These are phyloP conservation scores for Lagenorhynchus albirostris DNA, from an alignment of 2,113 vertebrate genomes.

Conservation along the genomic window DNA sequence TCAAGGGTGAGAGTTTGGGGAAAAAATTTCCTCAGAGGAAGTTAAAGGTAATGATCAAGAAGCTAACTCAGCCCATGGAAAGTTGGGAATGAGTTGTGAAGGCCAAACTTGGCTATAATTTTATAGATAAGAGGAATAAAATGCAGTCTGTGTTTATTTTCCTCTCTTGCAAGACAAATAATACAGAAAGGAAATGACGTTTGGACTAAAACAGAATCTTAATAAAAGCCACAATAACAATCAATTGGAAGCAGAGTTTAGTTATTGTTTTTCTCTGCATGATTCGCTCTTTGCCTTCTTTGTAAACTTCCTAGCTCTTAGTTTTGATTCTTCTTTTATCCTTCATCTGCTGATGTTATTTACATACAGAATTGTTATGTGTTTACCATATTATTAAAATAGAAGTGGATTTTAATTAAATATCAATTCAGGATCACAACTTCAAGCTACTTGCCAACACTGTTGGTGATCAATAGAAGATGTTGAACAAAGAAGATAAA, in stretches of 20 bases:
- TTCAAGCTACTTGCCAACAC: slow-evolving; percentile 77
- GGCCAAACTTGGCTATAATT: not conserved
- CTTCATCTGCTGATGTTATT: slow-evolving; percentile 82
- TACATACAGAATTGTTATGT: slow-evolving; percentile 79
- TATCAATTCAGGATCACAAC: slow-evolving; percentile 81
- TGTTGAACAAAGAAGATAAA: slow-evolving; percentile 79
- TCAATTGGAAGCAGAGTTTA: slow-evolving; percentile 80
- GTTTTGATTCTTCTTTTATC: slow-evolving; percentile 81
- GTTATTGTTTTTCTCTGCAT: slow-evolving; percentile 81
- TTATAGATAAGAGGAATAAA: slow-evolving; percentile 39
- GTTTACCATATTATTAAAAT: slow-evolving; percentile 84
- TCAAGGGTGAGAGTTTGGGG: not conserved
- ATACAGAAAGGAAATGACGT: slow-evolving; percentile 73
- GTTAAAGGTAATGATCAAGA: not conserved
- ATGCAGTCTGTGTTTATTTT: slow-evolving; percentile 61
- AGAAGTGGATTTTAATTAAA: slow-evolving; percentile 85
- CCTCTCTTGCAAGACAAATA: slow-evolving; percentile 66
- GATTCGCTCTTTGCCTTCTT: slow-evolving; percentile 69
- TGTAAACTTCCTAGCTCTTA: slow-evolving; percentile 79
- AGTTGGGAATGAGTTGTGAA: not conserved
- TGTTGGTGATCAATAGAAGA: slow-evolving; percentile 81
- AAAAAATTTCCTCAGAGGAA: not conserved
- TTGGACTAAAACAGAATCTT: slow-evolving; percentile 71
- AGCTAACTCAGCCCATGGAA: not conserved
- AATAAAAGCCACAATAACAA: slow-evolving; percentile 78